Evolutionary conservation across 2,888 invertebrate species (phyloP).

Genomic region (Lepidonotus clava): DNA sequence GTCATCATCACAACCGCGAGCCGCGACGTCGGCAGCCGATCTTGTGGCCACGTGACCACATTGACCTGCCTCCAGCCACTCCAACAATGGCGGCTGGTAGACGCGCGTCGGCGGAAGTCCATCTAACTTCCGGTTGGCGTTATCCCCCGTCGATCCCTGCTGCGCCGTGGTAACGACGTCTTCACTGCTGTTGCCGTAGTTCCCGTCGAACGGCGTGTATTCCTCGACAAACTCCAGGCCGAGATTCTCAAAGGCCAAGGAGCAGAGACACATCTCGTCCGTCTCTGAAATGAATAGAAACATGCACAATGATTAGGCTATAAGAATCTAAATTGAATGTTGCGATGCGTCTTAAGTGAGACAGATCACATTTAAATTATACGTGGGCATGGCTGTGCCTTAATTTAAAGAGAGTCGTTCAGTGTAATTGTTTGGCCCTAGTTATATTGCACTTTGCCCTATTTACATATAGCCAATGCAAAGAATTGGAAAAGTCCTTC

Average conservation of each 20-base stretch:
- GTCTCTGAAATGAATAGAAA: conserved; percentile 51
- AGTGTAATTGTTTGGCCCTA: no score
- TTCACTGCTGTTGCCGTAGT: neutral
- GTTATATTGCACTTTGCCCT: no score
- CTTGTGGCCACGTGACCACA: conserved; percentile 47
- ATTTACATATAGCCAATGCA: no score
- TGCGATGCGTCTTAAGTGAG: no score
- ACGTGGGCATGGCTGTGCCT: no score
- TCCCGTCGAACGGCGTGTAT: conserved; percentile 23
- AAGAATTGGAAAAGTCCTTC: no score
- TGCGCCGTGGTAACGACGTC: no score
- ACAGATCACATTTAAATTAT: no score
- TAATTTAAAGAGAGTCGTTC: no score
- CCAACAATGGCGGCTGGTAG: conserved; percentile 52
- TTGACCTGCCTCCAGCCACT: conserved; percentile 49
- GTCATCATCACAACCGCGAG: neutral
- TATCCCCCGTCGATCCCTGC: neutral
- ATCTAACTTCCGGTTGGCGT: neutral
- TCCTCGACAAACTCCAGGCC: conserved; percentile 52
- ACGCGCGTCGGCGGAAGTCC: conserved; percentile 41
- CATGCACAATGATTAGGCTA: neutral
- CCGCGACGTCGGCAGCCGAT: neutral
- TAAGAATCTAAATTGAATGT: neutral
- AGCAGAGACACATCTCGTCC: conserved; percentile 54
- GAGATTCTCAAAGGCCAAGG: conserved; percentile 54